phyloP scores from a whole-genome alignment of 2,113 vertebrate genomes.

The Leucopsar rothschildi region DNA sequence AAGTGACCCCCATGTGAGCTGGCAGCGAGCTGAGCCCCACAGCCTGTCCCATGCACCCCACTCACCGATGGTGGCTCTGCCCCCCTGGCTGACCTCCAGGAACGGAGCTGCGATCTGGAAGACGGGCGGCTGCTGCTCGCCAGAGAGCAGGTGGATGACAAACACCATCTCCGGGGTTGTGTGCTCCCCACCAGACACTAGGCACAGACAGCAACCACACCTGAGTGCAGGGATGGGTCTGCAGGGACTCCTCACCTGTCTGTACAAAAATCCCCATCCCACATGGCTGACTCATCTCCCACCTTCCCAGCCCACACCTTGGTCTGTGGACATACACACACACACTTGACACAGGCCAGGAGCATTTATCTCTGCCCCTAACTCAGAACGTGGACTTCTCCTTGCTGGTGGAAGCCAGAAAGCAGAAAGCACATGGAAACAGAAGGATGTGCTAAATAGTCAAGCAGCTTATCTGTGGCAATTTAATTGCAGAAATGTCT shows the following conservation, averaged over 20 bases:
- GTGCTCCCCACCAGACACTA: conserved; percentile 89
- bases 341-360: background rate
- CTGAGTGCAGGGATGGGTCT: background rate
- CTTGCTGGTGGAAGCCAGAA: background rate
- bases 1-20: background rate
- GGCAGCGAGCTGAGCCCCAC: background rate
- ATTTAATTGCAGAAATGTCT: background rate
- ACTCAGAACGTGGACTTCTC: background rate
- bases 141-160: conserved; percentile 83
- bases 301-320: background rate
- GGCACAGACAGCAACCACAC: background rate
- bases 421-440: background rate
- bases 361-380: background rate
- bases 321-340: background rate
- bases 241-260: background rate
- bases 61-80: conserved; percentile 85
- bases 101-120: conserved; percentile 85
- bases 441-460: background rate
- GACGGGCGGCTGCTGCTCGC: conserved; percentile 78
- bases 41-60: background rate
- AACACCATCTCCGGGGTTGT: conserved; percentile 87
- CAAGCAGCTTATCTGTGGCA: background rate
- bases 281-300: background rate
- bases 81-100: conserved; percentile 85
- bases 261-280: background rate